phyloP scores from a whole-genome alignment of 2,113 vertebrate species.

The Mixornis gularis region DNA sequence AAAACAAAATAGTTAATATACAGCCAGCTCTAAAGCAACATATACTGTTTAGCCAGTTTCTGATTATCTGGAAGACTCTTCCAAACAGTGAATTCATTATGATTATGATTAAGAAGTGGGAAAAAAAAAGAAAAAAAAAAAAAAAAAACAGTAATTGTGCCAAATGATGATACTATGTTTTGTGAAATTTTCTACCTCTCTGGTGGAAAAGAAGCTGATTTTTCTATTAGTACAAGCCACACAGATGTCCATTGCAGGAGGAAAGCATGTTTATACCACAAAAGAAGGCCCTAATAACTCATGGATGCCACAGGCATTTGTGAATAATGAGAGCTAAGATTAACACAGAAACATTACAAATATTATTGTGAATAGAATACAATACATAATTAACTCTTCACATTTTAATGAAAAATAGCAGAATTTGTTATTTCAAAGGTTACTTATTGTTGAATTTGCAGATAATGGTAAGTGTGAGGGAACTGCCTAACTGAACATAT shows the following conservation, averaged over 20 bases:
- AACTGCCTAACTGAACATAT: not conserved
- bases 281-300: constrained; percentile 34
- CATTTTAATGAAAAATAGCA: constrained; percentile 53
- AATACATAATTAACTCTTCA: constrained; percentile 48
- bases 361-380: constrained; percentile 34
- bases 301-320: constrained; percentile 26
- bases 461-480: not conserved
- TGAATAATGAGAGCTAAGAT: constrained; percentile 57
- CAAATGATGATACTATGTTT: not conserved
- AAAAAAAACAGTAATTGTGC: not conserved
- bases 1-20: constrained; percentile 30
- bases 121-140: not conserved
- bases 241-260: constrained; percentile 24
- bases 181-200: not conserved
- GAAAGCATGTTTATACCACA: constrained; percentile 20
- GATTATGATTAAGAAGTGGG: not conserved
- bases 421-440: constrained; percentile 45
- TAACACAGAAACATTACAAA: constrained; percentile 53
- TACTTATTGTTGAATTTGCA: constrained; percentile 43
- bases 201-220: not conserved
- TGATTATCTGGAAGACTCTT: constrained; percentile 6
- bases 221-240: constrained; percentile 15
- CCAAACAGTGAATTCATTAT: not conserved
- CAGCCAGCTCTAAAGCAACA: constrained; percentile 27
- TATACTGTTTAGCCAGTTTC: constrained; percentile 33